Evolutionary conservation across 2,797 vertebrate genomes (phyloP), one percentile per base, ranked within the genome.

Genomic region (Muscicapa comitata): DNA sequence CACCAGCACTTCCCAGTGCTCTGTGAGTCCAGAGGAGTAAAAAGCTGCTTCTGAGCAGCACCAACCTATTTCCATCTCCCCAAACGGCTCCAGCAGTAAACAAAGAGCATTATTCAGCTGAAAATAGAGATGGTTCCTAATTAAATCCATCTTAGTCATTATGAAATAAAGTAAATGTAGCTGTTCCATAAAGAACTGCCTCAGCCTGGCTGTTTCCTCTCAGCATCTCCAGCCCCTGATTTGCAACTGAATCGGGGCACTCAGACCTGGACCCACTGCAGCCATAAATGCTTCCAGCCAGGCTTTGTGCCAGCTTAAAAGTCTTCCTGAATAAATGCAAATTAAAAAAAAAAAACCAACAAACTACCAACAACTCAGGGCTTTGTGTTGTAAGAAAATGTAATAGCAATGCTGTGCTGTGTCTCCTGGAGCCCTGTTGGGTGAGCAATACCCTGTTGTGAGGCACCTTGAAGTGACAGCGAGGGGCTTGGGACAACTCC

Each of bases 81-180:
- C 85, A 40, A 13, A 73, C 1, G 20, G 68, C 53, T 79, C 71
- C 4, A 33, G 17, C 77, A 68, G 45, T 61, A 91, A 95, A 89
- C 93, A 96, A 85, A 94, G 78, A 92, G 67, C 81, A 73, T 84
- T 84, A 66, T 85, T 94, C 86, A 88, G 84, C 12, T 72, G 81
- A 33, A 88, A 94, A 67, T 66, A 80, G 82, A 75, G 70, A 72
- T 24, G 31, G 63, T n/a, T 67, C 53, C 87, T 81, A 91, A 94
- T 87, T 89, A 89, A 93, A 89, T 73, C 85, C 87, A 92, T 63
- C 59, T 62, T 23, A 35, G 53, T 45, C 82, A 50, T 71, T 68
- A 81, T 18, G 71, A 88, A 92, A 79, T 48, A 17, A 48, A 91
- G 67, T 26, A 37, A 75, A 73, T 4, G 59, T 17, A 40, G 75